Conservation (phyloP, 2,113 vertebrate species). For the Labeo catla region DNA sequence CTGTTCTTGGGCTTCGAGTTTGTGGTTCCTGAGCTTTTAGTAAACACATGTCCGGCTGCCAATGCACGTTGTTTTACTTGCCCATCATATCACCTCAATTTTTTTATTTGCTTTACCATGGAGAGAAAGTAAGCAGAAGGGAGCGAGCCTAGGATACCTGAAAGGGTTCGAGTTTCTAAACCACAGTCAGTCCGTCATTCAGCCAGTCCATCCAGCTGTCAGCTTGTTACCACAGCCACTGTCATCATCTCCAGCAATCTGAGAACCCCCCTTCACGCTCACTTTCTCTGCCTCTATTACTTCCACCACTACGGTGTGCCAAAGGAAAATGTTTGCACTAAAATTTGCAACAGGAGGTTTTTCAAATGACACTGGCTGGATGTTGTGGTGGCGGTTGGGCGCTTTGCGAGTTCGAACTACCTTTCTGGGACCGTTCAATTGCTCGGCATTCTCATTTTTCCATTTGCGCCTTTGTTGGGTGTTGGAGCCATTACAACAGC, state of each 20-base stretch:
- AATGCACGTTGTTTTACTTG: constrained; percentile 5
- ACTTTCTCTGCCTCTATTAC: not conserved
- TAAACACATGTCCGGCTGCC: constrained; percentile 33
- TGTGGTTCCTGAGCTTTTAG: constrained; percentile 31
- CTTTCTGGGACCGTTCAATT: constrained; percentile 33
- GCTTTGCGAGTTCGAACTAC: not conserved
- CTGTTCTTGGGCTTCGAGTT: not conserved
- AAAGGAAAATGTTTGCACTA: constrained; percentile 32
- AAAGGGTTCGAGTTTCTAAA: constrained; percentile 55
- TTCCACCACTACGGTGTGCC: not conserved
- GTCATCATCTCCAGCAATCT: constrained; percentile 34
- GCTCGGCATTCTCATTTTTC: constrained; percentile 57
- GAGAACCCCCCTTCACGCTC: not conserved
- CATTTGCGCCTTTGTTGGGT: constrained; percentile 56
- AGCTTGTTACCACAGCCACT: constrained; percentile 61
- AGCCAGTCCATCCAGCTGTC: constrained; percentile 11
- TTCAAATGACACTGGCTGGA: constrained; percentile 32
- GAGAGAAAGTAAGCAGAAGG: not conserved
- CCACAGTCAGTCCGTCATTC: constrained; percentile 60
- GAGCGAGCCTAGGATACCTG: not conserved
- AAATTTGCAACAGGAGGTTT: constrained; percentile 52
- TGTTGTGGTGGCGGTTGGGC: constrained; percentile 7
- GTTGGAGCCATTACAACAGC: constrained; percentile 45
- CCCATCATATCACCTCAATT: constrained; percentile 37
- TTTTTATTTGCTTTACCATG: not conserved